A percentile compares a stretch with the other conserved stretches of the same genome.
These are phyloP conservation scores for Scaptodrosophila lebanonensis DNA, from an alignment of 1,140 invertebrate species.

Conservation along the genomic window DNA sequence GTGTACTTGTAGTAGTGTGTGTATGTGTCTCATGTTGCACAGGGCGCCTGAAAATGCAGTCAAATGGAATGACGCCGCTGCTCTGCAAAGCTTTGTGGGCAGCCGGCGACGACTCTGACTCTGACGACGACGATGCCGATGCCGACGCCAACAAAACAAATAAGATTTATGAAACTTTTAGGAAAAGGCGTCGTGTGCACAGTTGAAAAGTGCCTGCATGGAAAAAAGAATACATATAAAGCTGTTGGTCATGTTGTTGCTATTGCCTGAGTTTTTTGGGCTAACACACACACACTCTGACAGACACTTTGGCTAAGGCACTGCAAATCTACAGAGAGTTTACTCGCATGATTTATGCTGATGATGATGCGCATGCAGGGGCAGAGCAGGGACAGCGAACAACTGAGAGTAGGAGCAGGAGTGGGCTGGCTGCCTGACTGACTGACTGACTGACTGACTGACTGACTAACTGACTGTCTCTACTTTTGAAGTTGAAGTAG, in stretches of 20 bases:
- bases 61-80: conserved; percentile 67
- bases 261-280: conserved; percentile 14
- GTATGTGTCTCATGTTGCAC: conserved; percentile 46
- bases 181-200: conserved; percentile 57
- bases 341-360: conserved; percentile 67
- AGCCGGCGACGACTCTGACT: conserved; percentile 4
- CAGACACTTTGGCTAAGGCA: conserved; percentile 31
- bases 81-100: background rate
- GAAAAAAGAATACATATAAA: conserved; percentile 17
- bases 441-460: conserved; percentile 17
- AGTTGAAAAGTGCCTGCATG: conserved; percentile 43
- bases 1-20: conserved; percentile 25
- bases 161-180: conserved; percentile 75
- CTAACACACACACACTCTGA: background rate
- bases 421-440: conserved; percentile 26
- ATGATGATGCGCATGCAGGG: conserved; percentile 56
- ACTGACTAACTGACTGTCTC: no score
- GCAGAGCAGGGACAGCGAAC: background rate
- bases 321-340: conserved; percentile 32
- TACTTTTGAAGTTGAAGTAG: no score
- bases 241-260: conserved; percentile 15
- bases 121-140: conserved; percentile 35
- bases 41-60: conserved; percentile 49
- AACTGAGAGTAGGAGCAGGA: conserved; percentile 23
- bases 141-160: conserved; percentile 64